Percentiles rank a stretch among this genome's conserved stretches.
These are phyloP conservation scores for Callithrix jacchus DNA, from an alignment of 2,113 vertebrate species.

Conservation along the genomic window DNA sequence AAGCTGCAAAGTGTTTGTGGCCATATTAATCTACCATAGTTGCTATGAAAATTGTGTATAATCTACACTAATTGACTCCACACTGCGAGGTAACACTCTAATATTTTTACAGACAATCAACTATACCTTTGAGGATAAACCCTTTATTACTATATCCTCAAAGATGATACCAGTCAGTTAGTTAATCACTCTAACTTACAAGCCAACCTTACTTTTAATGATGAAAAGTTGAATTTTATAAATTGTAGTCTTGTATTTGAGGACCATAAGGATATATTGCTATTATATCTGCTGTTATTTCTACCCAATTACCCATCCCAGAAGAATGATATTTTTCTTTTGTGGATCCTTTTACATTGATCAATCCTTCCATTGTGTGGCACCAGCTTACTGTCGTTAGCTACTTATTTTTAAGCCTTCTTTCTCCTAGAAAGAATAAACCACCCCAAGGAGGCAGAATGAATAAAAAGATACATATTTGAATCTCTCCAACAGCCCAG, in stretches of 20 bases:
- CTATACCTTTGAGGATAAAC: neutral
- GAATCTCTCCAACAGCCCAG: neutral
- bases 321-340: neutral
- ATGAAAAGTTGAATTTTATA: neutral
- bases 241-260: neutral
- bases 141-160: neutral
- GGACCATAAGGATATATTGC: neutral
- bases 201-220: neutral
- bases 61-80: neutral
- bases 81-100: neutral
- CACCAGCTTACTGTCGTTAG: neutral
- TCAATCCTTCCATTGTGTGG: neutral
- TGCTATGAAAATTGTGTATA: neutral
- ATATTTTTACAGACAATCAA: neutral
- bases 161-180: neutral
- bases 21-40: neutral
- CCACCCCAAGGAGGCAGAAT: neutral
- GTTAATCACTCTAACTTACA: neutral
- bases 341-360: neutral
- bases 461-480: neutral
- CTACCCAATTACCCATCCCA: neutral
- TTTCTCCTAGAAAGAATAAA: neutral
- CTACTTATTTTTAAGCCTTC: neutral
- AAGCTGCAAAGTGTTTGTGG: neutral
- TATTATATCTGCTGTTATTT: neutral